A percentile compares a stretch with the other conserved stretches of the same genome.
phyloP scores from a whole-genome alignment of 1,140 invertebrate genomes.

The Aphaenogaster rudis region DNA sequence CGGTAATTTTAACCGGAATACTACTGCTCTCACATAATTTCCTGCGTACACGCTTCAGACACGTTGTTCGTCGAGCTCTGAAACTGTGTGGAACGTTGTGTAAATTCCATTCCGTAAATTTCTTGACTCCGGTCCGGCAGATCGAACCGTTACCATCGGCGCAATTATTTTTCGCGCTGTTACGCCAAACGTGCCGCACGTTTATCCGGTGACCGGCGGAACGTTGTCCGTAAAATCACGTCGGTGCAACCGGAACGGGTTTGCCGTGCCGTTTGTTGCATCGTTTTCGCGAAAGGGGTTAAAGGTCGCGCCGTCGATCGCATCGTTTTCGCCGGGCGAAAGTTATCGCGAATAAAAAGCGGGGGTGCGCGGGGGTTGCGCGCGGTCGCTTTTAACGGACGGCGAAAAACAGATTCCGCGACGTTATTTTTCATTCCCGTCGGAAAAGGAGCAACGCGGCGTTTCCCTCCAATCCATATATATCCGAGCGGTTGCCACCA shows the following conservation, averaged over 20 bases:
- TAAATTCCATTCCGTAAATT: constrained; percentile 59
- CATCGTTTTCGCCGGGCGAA: constrained; percentile 43
- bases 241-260: not conserved
- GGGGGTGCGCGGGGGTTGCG: not conserved
- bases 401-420: constrained; percentile 65
- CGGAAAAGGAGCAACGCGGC: constrained; percentile 71
- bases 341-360: constrained; percentile 66
- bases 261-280: not conserved
- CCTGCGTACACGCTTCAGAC: constrained; percentile 5
- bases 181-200: constrained; percentile 19
- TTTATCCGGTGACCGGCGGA: constrained; percentile 10
- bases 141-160: constrained; percentile 38
- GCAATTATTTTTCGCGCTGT: constrained; percentile 49
- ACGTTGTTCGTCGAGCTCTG: not conserved
- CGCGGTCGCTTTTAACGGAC: constrained; percentile 61
- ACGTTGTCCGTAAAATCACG: constrained; percentile 31
- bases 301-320: not conserved
- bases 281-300: constrained; percentile 34
- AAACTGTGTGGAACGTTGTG: constrained; percentile 31
- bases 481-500: constrained; percentile 63
- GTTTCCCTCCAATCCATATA: constrained; percentile 68
- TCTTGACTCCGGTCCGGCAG: constrained; percentile 39
- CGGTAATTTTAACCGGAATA: constrained; percentile 35
- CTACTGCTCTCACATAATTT: constrained; percentile 37
- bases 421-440: constrained; percentile 72